A percentile compares a stretch with the other conserved stretches of the same genome.
Evolutionary conservation across 64 coral and sea anemone genomes (phyloP).

Genomic region (Porites lutea): DNA sequence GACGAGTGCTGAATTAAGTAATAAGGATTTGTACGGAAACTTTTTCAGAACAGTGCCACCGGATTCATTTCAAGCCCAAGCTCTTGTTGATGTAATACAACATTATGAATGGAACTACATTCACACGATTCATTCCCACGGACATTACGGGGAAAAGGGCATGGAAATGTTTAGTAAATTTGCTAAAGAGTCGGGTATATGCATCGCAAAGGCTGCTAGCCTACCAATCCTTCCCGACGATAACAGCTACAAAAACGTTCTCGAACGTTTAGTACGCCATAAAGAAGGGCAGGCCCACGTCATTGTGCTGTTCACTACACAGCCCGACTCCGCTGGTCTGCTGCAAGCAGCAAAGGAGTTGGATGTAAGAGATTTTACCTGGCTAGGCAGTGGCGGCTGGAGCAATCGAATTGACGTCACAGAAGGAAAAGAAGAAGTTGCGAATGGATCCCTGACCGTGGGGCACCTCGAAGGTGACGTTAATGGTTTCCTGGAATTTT

Average conservation of each 20-base stretch:
- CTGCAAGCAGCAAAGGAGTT: constrained; percentile 66
- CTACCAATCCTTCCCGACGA: constrained; percentile 63
- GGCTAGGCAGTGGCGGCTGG: constrained; percentile 95
- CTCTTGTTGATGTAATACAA: constrained; percentile 80
- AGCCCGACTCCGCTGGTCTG: constrained; percentile 82
- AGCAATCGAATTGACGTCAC: constrained; percentile 92
- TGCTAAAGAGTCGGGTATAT: constrained; percentile 69
- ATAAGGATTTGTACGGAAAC: constrained; percentile 84
- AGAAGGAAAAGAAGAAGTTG: constrained; percentile 65
- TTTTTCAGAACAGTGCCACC: constrained; percentile 96
- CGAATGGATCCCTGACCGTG: constrained; percentile 89
- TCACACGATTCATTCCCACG: constrained; percentile 78
- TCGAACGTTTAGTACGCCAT: constrained; percentile 3
- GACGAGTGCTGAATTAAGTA: constrained; percentile 73
- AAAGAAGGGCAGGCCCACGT: neutral
- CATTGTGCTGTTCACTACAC: constrained; percentile 81
- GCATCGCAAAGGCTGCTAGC: constrained; percentile 55
- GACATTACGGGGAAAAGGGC: constrained; percentile 88
- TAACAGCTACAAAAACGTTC: constrained; percentile 48
- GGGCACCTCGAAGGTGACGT: constrained; percentile 81
- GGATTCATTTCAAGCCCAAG: constrained; percentile 82
- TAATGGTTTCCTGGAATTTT: constrained; percentile 72
- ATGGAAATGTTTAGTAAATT: constrained; percentile 58
- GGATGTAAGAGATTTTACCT: constrained; percentile 68
- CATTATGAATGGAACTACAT: constrained; percentile 92